Conservation (phyloP, 2,797 vertebrate genomes). For the Microhierax caerulescens region DNA sequence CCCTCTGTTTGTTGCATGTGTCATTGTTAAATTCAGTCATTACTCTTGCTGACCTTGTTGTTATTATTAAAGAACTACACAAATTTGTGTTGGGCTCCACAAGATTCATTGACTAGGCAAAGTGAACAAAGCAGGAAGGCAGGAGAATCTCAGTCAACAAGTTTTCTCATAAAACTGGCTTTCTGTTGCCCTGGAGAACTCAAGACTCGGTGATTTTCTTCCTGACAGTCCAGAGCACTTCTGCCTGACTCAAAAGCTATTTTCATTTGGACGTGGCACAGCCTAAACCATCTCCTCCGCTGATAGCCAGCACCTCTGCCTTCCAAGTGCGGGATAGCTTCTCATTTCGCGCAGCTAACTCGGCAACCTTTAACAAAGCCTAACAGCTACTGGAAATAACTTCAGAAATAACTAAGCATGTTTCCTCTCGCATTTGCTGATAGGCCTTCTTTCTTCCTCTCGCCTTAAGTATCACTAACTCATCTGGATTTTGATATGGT, state of each 20-base stretch:
- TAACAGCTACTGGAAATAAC: neutral
- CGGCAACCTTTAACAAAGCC: neutral
- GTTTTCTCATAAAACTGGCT: neutral
- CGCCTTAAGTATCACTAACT: neutral
- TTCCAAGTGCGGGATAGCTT: neutral
- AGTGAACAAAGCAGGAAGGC: neutral
- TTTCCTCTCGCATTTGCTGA: neutral
- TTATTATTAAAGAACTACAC: conserved; percentile 66
- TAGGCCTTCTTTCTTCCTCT: neutral
- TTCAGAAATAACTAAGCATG: neutral
- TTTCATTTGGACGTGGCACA: neutral
- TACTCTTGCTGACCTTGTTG: conserved; percentile 49
- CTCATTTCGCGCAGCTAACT: rapidly evolving
- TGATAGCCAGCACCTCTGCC: neutral
- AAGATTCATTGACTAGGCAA: neutral
- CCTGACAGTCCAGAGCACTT: neutral
- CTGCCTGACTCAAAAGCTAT: neutral
- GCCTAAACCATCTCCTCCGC: neutral
- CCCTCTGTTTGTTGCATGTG: conserved; percentile 57
- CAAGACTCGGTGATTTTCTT: neutral
- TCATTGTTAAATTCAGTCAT: conserved; percentile 52
- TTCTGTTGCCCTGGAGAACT: neutral
- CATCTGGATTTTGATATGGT: neutral
- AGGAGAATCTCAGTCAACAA: neutral
- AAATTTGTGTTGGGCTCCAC: neutral